A percentile compares a stretch with the other conserved stretches of the same genome.
Evolutionary conservation across 2,888 invertebrate species (phyloP).

Genomic region (Autographa pulchrina): DNA sequence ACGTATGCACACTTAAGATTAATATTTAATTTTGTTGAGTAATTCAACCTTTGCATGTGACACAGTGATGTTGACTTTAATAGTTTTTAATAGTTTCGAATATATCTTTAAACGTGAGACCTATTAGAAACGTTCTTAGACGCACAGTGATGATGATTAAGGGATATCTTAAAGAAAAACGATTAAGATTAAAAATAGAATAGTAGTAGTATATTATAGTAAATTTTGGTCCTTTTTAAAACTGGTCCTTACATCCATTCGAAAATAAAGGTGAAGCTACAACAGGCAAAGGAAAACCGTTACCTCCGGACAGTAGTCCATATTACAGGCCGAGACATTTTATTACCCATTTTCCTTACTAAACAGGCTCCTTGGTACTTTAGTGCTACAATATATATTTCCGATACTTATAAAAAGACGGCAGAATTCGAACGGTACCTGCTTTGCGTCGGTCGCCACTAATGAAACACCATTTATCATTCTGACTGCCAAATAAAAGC

Average conservation of each 20-base stretch:
- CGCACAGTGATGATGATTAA: too few species aligned
- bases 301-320: slow-evolving; percentile 14
- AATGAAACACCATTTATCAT: slow-evolving; percentile 87
- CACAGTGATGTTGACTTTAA: too few species aligned
- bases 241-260: background rate
- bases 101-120: too few species aligned
- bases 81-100: too few species aligned
- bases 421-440: slow-evolving; percentile 74
- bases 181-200: too few species aligned
- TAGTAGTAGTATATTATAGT: background rate
- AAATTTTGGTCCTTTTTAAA: background rate
- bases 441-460: slow-evolving; percentile 72
- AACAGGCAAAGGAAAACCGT: slow-evolving; percentile 16
- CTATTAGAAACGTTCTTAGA: too few species aligned
- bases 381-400: slow-evolving; percentile 55
- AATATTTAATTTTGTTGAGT: background rate
- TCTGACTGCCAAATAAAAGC: slow-evolving; percentile 84
- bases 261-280: background rate
- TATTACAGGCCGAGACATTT: slow-evolving; percentile 37
- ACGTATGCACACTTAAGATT: background rate
- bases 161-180: too few species aligned
- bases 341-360: slow-evolving; percentile 42
- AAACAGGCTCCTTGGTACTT: slow-evolving; percentile 38
- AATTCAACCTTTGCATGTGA: background rate
- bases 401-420: slow-evolving; percentile 71